phyloP scores from a whole-genome alignment of 23 tunicate species.

The Aplidium turbinatum region DNA sequence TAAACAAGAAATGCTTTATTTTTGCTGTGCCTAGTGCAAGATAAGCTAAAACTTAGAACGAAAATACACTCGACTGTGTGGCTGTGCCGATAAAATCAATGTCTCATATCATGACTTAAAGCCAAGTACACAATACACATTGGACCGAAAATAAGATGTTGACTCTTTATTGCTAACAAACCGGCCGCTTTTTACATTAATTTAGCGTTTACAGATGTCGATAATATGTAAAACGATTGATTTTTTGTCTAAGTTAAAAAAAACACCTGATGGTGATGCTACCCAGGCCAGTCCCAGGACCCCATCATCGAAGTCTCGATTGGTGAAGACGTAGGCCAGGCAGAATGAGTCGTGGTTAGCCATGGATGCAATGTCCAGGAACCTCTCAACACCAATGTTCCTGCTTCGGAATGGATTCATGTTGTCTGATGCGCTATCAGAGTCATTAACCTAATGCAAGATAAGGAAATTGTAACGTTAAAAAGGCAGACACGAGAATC shows the following conservation, averaged over 20 bases:
- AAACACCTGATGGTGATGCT: slow-evolving; percentile 45
- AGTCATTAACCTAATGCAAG: slow-evolving; percentile 65
- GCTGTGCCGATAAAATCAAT: too few relatives aligned
- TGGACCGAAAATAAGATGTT: too few relatives aligned
- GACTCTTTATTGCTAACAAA: too few relatives aligned
- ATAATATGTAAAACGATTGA: too few relatives aligned
- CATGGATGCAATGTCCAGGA: slow-evolving; percentile 53
- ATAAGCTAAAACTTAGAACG: not conserved
- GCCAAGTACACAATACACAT: too few relatives aligned
- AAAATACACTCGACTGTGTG: too few relatives aligned
- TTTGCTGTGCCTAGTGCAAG: slow-evolving; percentile 1
- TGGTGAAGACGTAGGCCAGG: slow-evolving; percentile 81
- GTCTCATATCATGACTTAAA: too few relatives aligned
- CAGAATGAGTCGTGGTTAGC: slow-evolving; percentile 73
- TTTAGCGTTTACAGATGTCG: too few relatives aligned
- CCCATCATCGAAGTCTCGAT: slow-evolving; percentile 91
- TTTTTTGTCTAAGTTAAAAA: not conserved
- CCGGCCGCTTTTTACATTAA: too few relatives aligned
- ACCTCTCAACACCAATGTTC: slow-evolving; percentile 91
- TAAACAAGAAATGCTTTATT: too few relatives aligned
- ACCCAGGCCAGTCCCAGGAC: slow-evolving; percentile 98
- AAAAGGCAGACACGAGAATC: not conserved
- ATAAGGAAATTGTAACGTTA: not conserved
- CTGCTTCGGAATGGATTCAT: slow-evolving; percentile 38
- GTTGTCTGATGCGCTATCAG: slow-evolving; percentile 12